A percentile compares a stretch with the other conserved stretches of the same genome.
phyloP scores from a whole-genome alignment of 2,113 vertebrate genomes.

The Xiphorhynchus elegans region DNA sequence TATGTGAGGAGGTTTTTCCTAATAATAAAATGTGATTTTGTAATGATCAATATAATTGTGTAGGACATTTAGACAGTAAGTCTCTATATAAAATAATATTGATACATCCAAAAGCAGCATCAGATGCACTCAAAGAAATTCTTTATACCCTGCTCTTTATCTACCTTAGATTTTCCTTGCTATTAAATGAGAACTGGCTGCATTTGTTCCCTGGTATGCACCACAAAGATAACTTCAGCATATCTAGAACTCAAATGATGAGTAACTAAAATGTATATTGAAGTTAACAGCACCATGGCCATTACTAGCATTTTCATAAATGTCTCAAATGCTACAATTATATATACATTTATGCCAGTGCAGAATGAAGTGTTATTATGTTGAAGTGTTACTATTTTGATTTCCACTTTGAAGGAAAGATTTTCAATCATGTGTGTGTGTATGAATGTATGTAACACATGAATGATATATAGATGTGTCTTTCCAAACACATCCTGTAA shows the following conservation, averaged over 20 bases:
- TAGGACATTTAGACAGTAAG: neutral
- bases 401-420: neutral
- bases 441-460: neutral
- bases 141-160: neutral
- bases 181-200: neutral
- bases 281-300: neutral
- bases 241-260: constrained; percentile 1
- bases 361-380: neutral
- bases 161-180: neutral
- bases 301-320: neutral
- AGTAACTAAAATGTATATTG: neutral
- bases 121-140: neutral
- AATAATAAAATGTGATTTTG: neutral
- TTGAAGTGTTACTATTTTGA: neutral
- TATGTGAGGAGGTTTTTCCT: neutral
- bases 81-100: neutral
- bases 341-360: neutral
- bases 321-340: neutral
- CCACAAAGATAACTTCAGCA: neutral
- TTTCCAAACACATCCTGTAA: neutral
- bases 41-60: neutral
- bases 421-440: neutral
- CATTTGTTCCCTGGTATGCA: neutral
- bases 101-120: neutral
- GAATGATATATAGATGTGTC: neutral